These are phyloP conservation scores for Oreotragus oreotragus DNA, from an alignment of 2,113 vertebrate species.

Conservation along the genomic window DNA sequence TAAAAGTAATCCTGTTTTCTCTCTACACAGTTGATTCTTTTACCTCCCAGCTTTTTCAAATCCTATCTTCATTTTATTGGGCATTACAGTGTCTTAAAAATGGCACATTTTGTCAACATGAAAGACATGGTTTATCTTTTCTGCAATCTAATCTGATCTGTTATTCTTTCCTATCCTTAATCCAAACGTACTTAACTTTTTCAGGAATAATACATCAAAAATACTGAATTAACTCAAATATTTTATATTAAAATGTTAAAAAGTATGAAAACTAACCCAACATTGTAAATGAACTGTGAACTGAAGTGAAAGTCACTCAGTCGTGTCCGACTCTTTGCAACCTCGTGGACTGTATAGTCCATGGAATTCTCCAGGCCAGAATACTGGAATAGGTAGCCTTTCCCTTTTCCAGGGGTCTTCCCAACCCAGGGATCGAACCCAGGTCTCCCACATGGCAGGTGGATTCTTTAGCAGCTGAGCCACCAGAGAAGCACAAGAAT, in stretches of 20 bases:
- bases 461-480: background rate
- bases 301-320: background rate
- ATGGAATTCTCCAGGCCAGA: background rate
- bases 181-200: conserved; percentile 23
- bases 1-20: conserved; percentile 54
- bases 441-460: background rate
- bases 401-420: background rate
- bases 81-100: background rate
- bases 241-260: conserved; percentile 30
- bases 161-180: background rate
- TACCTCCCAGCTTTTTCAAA: background rate
- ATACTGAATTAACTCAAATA: background rate
- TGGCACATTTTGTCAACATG: background rate
- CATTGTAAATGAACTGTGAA: background rate
- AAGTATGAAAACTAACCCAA: background rate
- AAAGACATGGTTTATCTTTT: background rate
- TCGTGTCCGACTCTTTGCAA: background rate
- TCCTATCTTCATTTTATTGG: conserved; percentile 34
- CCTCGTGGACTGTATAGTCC: background rate
- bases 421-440: background rate
- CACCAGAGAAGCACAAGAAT: background rate
- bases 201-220: background rate
- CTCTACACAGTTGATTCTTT: background rate
- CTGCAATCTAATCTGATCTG: background rate
- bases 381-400: background rate